Evolutionary conservation across 2,888 invertebrate genomes (phyloP).

Genomic region (Acanthosoma haemorrhoidale): DNA sequence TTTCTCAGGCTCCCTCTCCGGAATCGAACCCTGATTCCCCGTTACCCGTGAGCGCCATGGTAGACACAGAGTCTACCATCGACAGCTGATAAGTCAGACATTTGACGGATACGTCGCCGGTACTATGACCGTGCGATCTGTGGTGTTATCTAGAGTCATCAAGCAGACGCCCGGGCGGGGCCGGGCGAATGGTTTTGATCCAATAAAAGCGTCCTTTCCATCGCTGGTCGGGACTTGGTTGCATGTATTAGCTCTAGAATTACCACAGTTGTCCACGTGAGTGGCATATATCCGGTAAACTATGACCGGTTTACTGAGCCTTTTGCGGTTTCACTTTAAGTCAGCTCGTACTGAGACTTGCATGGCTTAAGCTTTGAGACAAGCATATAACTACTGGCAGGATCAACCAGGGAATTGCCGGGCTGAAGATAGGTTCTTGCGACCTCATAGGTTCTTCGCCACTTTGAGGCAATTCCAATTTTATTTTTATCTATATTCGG

Average conservation of each 20-base stretch:
- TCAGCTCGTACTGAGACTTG: conserved; percentile 59
- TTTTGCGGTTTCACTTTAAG: conserved; percentile 56
- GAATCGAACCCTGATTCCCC: conserved; percentile 70
- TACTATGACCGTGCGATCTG: too few species aligned
- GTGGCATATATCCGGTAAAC: too few species aligned
- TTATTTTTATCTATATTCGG: too few species aligned
- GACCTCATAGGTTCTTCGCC: not conserved
- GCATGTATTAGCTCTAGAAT: conserved; percentile 48
- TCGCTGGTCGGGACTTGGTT: conserved; percentile 49
- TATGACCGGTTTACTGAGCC: conserved; percentile 59
- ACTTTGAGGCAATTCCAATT: too few species aligned
- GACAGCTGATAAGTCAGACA: conserved; percentile 64
- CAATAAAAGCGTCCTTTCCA: conserved; percentile 52
- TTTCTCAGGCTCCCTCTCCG: conserved; percentile 66
- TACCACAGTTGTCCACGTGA: conserved; percentile 60
- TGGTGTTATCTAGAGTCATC: too few species aligned
- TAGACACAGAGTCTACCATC: conserved; percentile 62
- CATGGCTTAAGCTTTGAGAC: conserved; percentile 64
- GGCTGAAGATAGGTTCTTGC: not conserved
- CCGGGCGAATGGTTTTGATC: conserved; percentile 53
- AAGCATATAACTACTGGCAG: conserved; percentile 61
- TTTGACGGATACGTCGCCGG: too few species aligned
- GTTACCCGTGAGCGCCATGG: conserved; percentile 66
- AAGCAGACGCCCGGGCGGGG: conserved; percentile 57
- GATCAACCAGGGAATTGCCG: conserved; percentile 50